Evolutionary conservation across 2,888 invertebrate genomes (phyloP), one percentile per base, ranked within the genome.

Genomic region (Chalcosyrphus nemorum): DNA sequence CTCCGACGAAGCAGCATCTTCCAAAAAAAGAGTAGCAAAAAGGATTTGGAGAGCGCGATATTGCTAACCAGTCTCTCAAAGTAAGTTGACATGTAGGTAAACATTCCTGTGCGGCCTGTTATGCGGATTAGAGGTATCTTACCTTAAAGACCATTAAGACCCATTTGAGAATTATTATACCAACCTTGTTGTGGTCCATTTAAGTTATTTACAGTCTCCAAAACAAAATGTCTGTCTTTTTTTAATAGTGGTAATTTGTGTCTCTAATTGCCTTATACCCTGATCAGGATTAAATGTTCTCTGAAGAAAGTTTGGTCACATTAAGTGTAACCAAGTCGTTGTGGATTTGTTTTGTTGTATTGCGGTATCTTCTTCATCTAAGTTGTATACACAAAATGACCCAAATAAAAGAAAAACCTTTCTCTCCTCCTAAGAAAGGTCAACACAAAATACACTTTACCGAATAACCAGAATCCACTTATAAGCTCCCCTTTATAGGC

Each of bases 401-500:
- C 19, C 24, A 4, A 21, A n/a, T 24, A 47, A 11, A 47, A 47
- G 6, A 17, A 7, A 43, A 38, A 38, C 11, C 2, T 5, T 19
- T 11, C 19, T 2, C 19, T 13, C 2, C 4, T 19, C 45, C 6
- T 19, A 24, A 19, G 9, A 45, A 9, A 35, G 50, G 27, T 66
- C 50, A 52, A 15, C 41, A 38, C 41, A 38, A 56, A 54, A 45
- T 61, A 61, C 41, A 35, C 50, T 13, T 17, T 9, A 9, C 24
- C 13, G 24, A 50, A 32, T 59, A 57, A 56, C 43, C 6, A 17
- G 7, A 29, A 41, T 45, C 29, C 56, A 13, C 21, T 45, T 15
- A 7, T 35, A 35, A 59, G 21, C 15, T n/a, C 38, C 15, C 47
- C 41, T 29, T 61, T 43, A 72, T 72, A 1, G 41, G 27, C 50